Evolutionary conservation across 2,888 invertebrate species (phyloP).

Genomic region (Drosophila suboccidentalis): DNA sequence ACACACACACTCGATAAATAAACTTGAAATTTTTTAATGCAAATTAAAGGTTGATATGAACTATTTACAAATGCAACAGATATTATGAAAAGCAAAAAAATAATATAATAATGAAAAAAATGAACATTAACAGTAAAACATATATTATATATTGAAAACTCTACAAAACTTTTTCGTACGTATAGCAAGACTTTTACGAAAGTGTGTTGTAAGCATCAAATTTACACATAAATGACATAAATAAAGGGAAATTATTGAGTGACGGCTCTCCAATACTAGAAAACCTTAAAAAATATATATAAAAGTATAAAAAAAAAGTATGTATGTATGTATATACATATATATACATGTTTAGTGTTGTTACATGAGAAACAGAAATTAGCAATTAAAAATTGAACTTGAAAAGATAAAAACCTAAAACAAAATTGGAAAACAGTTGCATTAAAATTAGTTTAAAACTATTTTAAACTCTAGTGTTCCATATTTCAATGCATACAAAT

Average conservation of each 20-base stretch:
- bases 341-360: constrained; percentile 69
- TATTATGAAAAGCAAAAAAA: constrained; percentile 40
- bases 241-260: constrained; percentile 58
- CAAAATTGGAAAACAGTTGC: constrained; percentile 60
- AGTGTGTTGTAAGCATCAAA: constrained; percentile 57
- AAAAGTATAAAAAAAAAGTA: constrained; percentile 20
- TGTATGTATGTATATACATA: constrained; percentile 4
- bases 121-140: constrained; percentile 20
- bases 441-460: constrained; percentile 80
- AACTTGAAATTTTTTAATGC: constrained; percentile 66
- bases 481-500: constrained; percentile 74
- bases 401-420: constrained; percentile 11
- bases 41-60: constrained; percentile 83
- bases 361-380: constrained; percentile 59
- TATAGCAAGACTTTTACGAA: constrained; percentile 78
- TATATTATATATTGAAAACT: constrained; percentile 57
- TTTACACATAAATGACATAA: constrained; percentile 39
- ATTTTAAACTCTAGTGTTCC: constrained; percentile 83
- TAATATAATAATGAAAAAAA: constrained; percentile 17
- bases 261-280: constrained; percentile 62
- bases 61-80: constrained; percentile 79
- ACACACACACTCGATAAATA: constrained; percentile 17
- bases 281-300: constrained; percentile 23
- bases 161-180: constrained; percentile 74
- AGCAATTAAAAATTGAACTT: constrained; percentile 69